Base-by-base conservation (phyloP, 2,113 vertebrate genomes). In the Oryzias melastigma region DNA sequence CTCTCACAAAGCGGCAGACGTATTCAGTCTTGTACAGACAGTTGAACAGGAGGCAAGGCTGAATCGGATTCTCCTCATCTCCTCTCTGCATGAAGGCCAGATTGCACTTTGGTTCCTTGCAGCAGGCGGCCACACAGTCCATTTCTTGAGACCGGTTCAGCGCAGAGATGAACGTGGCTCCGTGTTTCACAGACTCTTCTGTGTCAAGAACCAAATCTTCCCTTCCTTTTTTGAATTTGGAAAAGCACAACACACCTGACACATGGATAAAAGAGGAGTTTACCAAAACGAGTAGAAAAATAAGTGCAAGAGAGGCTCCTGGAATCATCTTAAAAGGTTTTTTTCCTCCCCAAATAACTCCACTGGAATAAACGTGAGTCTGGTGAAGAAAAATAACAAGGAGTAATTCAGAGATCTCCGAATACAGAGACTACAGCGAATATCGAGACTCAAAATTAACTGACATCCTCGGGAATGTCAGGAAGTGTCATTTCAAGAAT, bases 1-100 rank as follows among this genome's bases (percentile, higher is more conserved):
- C 95, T 75, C 68, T 90, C 51, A 92, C 91, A 48, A 98, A 95
- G 65, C 87, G 92, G 73, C 97, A 99, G 55, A 91, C 95, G 5
- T 95, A 96, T 55, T 85, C 80, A 67, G 93, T 88, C 65, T 96
- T 94, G 47, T 97, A 96, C 41, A 98, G 83, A 48, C 97, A 99
- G 75, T 96, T 84, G 41, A 99, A 91, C 16, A 97, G 93, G 72
- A 94, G 97, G 84, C 97, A 98, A 66, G 90, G 75, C 0, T 53
- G 80, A 73, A 95, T 73, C 8, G 12, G 15, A 46, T 79, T 86
- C 0, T 76, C 71, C 13, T 69, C 78, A 0, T 7, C 58, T 17
- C 15, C 67, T n/a, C 75, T 68, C 83, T 97, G 92, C 86, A 97
- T 93, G 13, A 98, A 84, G 22, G 95, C 96, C 77, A 98, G 80